phyloP scores from a whole-genome alignment of 2,888 invertebrate species.

The Oligia strigilis region DNA sequence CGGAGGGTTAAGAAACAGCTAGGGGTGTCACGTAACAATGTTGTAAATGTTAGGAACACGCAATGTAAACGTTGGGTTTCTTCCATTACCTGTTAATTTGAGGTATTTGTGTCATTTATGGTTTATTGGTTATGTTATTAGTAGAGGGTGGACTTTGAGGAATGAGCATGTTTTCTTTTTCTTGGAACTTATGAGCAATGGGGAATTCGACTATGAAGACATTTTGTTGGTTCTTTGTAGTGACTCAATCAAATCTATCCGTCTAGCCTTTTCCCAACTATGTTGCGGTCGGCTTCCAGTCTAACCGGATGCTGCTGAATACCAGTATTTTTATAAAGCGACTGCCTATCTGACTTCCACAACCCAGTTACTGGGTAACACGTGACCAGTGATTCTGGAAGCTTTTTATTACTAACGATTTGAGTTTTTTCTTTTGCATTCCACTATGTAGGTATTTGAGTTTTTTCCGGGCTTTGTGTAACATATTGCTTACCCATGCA shows the following conservation, averaged over 20 bases:
- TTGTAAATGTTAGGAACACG: conserved; percentile 72
- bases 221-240: neutral
- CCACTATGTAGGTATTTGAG: neutral
- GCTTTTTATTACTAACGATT: neutral
- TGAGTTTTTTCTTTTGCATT: neutral
- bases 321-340: neutral
- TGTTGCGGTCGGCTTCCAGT: neutral
- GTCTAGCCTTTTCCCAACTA: neutral
- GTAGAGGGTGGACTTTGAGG: conserved; percentile 28
- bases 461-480: neutral
- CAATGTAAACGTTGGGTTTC: conserved; percentile 66
- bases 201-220: neutral
- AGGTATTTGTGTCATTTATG: conserved; percentile 51
- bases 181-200: conserved; percentile 26
- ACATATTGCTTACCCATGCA: neutral
- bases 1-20: conserved; percentile 79
- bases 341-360: neutral
- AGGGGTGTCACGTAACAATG: conserved; percentile 81
- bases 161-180: conserved; percentile 22
- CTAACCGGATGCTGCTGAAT: neutral
- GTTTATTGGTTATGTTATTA: conserved; percentile 50
- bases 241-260: neutral
- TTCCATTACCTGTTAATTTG: conserved; percentile 59
- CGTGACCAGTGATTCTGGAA: neutral
- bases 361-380: neutral